phyloP scores from a whole-genome alignment of 2,797 vertebrate genomes.

The Scomberomorus guttatus region DNA sequence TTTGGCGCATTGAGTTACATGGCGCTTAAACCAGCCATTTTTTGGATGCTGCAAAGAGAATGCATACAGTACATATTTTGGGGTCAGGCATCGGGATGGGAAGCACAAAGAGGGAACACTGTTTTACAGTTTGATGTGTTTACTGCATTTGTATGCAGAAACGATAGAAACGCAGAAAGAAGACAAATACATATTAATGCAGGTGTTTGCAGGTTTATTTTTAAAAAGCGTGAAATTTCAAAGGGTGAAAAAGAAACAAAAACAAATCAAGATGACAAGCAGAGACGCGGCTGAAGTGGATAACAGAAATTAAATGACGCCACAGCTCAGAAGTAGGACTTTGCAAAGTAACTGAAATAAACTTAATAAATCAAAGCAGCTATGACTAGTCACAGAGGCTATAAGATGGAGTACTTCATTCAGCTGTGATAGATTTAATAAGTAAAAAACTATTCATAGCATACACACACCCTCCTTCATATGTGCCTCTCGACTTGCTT shows the following conservation, averaged over 20 bases:
- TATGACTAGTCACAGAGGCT: conserved; percentile 10
- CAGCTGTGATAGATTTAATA: conserved; percentile 50
- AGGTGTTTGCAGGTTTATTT: conserved; percentile 1
- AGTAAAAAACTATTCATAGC: conserved; percentile 49
- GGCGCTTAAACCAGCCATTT: neutral
- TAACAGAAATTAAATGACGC: conserved; percentile 37
- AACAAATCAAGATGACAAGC: conserved; percentile 45
- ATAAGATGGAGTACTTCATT: conserved; percentile 45
- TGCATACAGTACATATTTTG: neutral
- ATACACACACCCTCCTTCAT: neutral
- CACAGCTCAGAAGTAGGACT: conserved; percentile 22
- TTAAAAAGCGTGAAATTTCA: conserved; percentile 16
- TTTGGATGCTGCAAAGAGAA: conserved; percentile 1
- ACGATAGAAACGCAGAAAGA: conserved; percentile 5
- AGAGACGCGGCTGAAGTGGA: conserved; percentile 23
- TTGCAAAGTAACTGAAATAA: conserved; percentile 44
- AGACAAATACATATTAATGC: conserved; percentile 12
- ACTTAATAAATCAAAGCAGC: conserved; percentile 50
- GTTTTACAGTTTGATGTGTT: conserved; percentile 22
- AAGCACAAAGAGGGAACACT: neutral
- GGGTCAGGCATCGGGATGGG: neutral
- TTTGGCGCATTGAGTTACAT: neutral
- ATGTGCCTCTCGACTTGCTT: conserved; percentile 36
- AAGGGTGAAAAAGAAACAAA: conserved; percentile 28
- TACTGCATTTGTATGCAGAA: conserved; percentile 9